Conservation (phyloP, 2,113 vertebrate genomes). For the Actinemys pallida region DNA sequence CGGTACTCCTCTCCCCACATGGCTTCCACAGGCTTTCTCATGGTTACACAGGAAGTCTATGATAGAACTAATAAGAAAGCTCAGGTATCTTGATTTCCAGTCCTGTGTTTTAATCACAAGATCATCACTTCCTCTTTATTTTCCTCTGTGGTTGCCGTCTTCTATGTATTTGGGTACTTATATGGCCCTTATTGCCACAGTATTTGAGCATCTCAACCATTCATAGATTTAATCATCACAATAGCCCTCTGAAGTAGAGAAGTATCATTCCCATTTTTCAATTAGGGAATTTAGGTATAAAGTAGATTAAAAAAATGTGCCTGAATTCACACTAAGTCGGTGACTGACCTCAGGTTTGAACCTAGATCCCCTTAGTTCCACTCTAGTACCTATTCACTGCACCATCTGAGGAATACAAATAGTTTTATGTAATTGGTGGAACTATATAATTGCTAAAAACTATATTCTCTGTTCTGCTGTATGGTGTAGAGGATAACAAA, state of each 20-base stretch:
- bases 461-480: background rate
- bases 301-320: background rate
- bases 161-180: background rate
- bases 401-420: background rate
- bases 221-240: background rate
- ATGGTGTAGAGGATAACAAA: fast-evolving
- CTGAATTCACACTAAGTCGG: background rate
- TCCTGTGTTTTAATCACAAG: background rate
- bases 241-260: background rate
- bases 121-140: background rate
- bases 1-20: background rate
- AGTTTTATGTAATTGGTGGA: background rate
- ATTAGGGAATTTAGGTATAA: background rate
- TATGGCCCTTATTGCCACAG: background rate
- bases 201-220: background rate
- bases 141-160: background rate
- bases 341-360: background rate
- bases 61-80: background rate
- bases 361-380: background rate
- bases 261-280: background rate
- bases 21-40: background rate
- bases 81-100: background rate
- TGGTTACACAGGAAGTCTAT: background rate
- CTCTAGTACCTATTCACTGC: background rate
- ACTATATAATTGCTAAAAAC: background rate